Evolutionary conservation across 2,888 invertebrate species (phyloP).

Genomic region (Drosophila greeni): DNA sequence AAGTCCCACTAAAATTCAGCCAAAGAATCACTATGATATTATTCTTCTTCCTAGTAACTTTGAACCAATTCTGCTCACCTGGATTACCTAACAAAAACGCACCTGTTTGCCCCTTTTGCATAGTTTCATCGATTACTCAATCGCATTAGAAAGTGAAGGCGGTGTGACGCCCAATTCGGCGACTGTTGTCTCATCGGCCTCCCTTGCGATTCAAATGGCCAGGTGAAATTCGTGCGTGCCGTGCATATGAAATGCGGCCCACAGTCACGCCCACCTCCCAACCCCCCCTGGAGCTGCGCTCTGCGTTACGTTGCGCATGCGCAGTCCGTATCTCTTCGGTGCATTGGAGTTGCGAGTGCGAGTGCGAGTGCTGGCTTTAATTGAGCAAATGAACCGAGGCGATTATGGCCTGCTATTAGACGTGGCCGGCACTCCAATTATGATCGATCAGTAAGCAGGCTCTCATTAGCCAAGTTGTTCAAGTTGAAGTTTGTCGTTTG

Average conservation of each 20-base stretch:
- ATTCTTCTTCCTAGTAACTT: neutral
- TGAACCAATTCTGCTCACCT: slow-evolving; percentile 9
- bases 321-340: slow-evolving; percentile 12
- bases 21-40: neutral
- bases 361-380: slow-evolving; percentile 40
- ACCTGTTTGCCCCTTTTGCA: slow-evolving; percentile 14
- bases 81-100: slow-evolving; percentile 15
- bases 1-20: neutral
- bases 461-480: slow-evolving; percentile 38
- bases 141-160: slow-evolving; percentile 64
- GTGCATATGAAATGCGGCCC: slow-evolving; percentile 53
- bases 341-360: slow-evolving; percentile 18
- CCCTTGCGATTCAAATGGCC: slow-evolving; percentile 64
- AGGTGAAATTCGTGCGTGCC: slow-evolving; percentile 66
- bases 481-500: slow-evolving; percentile 66
- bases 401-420: slow-evolving; percentile 45
- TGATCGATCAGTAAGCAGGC: slow-evolving; percentile 32
- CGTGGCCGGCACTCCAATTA: slow-evolving; percentile 48
- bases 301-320: slow-evolving; percentile 30
- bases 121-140: slow-evolving; percentile 50
- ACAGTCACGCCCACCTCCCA: slow-evolving; percentile 22
- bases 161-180: slow-evolving; percentile 54
- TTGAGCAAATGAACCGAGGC: slow-evolving; percentile 49
- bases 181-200: slow-evolving; percentile 37
- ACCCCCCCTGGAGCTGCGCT: neutral